A percentile compares a stretch with the other conserved stretches of the same genome.
phyloP scores from a whole-genome alignment of 2,888 invertebrate species.

The Chymomyza caudatula region DNA sequence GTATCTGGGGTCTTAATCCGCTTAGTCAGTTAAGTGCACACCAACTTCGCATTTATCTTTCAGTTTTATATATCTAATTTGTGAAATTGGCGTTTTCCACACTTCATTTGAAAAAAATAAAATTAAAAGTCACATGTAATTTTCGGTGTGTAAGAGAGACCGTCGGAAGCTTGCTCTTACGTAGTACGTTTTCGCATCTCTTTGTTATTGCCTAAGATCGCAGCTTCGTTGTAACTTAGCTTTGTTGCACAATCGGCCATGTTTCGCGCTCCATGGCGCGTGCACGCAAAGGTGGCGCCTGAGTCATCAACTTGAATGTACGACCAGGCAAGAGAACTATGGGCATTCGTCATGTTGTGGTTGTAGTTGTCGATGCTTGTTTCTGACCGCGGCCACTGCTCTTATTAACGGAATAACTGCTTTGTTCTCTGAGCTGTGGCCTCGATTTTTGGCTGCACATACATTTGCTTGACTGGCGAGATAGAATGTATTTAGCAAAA shows the following conservation, averaged over 20 bases:
- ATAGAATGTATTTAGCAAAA: neutral
- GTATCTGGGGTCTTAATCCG: slow-evolving; percentile 31
- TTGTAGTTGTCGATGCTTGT: neutral
- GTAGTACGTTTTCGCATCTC: neutral
- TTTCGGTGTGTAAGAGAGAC: slow-evolving; percentile 9
- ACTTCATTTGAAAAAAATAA: neutral
- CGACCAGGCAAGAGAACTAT: neutral
- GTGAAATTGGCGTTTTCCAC: neutral
- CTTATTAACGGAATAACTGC: slow-evolving; percentile 11
- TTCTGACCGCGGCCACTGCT: neutral
- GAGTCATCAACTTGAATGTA: slow-evolving; percentile 42
- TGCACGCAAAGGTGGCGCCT: slow-evolving; percentile 41
- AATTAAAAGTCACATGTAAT: slow-evolving; percentile 36
- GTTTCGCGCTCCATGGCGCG: neutral
- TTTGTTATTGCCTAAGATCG: slow-evolving; percentile 34
- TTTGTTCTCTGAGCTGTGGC: slow-evolving; percentile 34
- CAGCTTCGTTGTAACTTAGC: neutral
- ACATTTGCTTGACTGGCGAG: slow-evolving; percentile 20
- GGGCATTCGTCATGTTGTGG: neutral
- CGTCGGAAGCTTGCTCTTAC: too few relatives aligned
- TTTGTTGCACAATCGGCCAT: neutral
- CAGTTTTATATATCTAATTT: neutral
- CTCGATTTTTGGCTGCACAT: slow-evolving; percentile 24
- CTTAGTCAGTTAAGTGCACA: slow-evolving; percentile 32
- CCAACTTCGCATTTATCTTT: neutral